Evolutionary conservation across 2,888 invertebrate genomes (phyloP), one percentile per base, ranked within the genome.

Genomic region (Eumerus sabulonum): DNA sequence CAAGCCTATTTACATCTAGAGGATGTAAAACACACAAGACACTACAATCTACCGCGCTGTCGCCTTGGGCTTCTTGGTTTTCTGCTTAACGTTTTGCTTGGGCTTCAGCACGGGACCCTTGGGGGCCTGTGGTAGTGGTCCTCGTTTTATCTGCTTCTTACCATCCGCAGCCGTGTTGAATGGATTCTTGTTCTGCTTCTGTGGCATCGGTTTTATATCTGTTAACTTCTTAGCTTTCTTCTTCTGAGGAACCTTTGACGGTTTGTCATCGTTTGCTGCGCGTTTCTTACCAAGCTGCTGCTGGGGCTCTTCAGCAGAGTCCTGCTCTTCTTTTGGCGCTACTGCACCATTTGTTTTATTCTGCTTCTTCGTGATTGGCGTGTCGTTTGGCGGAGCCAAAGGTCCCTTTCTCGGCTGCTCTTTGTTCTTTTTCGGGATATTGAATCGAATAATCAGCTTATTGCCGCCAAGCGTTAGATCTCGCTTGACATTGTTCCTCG

Each of bases 371-470:
- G 5, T 11, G 36, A 9, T 36, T 36, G 36, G 18, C 42, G 18
- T 14, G 4, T n/a, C 42, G 50, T 16, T 50, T 48, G 2, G 40
- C 2, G 57, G 57, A 9, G 44, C 38, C 1, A 45, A 0, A 2
- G 51, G 57, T 14, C 42, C 47, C 9, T 64, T 59, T n/a, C n/a
- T n/a, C n/a, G n/a, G n/a, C n/a, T n/a, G n/a, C n/a, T n/a, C n/a
- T 3, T 13, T 17, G 0, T 2, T 7, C 51, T 63, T 3, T 62
- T 36, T 1, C 14, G 5, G 5, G 1, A 7, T 36, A 0, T 86
- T 85, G 35, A 85, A 87, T 2, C 84, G 84, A 18, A 88, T 53
- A 0, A 72, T 4, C 0, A 87, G 73, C 13, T 84, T 72, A 19
- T 79, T 85, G 12, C 84, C 85, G 9, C 82, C 83, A 16, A 87